These are phyloP conservation scores for Erinaceus europaeus DNA, from an alignment of 2,113 vertebrate genomes.

Conservation along the genomic window DNA sequence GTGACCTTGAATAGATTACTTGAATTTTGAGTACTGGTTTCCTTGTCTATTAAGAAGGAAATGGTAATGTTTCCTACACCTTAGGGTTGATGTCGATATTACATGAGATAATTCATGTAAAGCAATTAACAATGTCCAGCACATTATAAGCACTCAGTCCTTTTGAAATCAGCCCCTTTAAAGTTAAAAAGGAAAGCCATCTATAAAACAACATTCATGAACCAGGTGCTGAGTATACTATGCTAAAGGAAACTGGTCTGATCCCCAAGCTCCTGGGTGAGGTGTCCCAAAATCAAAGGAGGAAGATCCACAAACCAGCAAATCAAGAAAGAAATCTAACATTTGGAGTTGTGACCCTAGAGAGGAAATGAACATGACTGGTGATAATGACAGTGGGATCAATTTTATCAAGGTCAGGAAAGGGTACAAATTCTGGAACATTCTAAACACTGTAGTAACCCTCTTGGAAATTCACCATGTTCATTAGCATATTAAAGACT, in stretches of 20 bases:
- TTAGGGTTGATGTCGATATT: neutral
- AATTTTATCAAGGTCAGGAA: neutral
- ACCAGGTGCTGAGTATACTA: neutral
- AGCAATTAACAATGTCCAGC: neutral
- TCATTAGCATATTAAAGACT: constrained; percentile 54
- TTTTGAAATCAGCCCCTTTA: neutral
- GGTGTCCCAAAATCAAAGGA: neutral
- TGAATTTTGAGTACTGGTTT: neutral
- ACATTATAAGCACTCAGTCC: neutral
- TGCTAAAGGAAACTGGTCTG: neutral
- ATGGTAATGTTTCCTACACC: neutral
- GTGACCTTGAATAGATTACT: neutral
- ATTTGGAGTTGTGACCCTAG: too few relatives aligned
- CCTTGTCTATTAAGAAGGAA: neutral
- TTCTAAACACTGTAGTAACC: neutral
- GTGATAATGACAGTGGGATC: neutral
- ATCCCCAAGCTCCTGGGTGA: neutral
- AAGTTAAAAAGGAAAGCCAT: neutral
- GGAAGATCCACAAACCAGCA: neutral
- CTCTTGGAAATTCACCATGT: neutral
- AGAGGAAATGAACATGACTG: neutral
- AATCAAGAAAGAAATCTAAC: neutral
- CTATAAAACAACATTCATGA: neutral
- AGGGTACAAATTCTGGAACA: neutral
- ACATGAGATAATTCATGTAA: neutral